Evolutionary conservation across 2,113 vertebrate genomes (phyloP), one percentile per base, ranked within the genome.

Genomic region (Suncus etruscus): DNA sequence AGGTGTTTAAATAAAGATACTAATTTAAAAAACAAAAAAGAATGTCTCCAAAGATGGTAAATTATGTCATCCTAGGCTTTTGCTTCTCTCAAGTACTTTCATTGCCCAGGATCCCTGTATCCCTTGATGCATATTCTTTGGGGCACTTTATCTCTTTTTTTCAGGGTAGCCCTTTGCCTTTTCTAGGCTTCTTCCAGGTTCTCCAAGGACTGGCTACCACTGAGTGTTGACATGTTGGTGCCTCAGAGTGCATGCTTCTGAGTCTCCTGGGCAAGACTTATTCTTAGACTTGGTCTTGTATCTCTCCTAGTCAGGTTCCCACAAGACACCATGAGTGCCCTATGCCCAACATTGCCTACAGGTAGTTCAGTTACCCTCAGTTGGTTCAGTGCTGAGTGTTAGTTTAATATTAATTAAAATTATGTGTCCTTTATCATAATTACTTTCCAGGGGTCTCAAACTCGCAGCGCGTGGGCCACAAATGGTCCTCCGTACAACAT

Each of bases 261-360:
- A 20, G 39, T 78, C 69, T 91, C 68, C 45, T 95, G 94, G 92
- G 94, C 85, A 47, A 50, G 50, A 50, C 63, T 92, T 24, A 39
- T 45, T 89, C 31, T 89, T 77, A 80, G 89, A 80, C 18, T 68
- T 82, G 58, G 73, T 61, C 47, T 94, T 68, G 54, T 47, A 32
- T 66, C 32, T 79, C 27, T 65, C 89, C 69, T 27, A 39, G 39
- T 54, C 76, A 76, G 50, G 31, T 15, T 96, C 86, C 83, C 4
- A 80, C 8, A 25, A 51, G 86, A 63, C 1, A 76, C 69, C 65
- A 85, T 93, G 61, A 51, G 31, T 66, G n/a, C 24, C n/a, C 70
- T 31, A 25, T 82, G n/a, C 29, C 73, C 73, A 66, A 29, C 22
- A 83, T 47, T 0, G 0, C 83, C 89, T 83, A 45, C 18, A 39